Percentiles rank a stretch among this genome's conserved stretches.
Evolutionary conservation across 2,113 vertebrate genomes (phyloP).

Genomic region (Pseudonaja textilis): DNA sequence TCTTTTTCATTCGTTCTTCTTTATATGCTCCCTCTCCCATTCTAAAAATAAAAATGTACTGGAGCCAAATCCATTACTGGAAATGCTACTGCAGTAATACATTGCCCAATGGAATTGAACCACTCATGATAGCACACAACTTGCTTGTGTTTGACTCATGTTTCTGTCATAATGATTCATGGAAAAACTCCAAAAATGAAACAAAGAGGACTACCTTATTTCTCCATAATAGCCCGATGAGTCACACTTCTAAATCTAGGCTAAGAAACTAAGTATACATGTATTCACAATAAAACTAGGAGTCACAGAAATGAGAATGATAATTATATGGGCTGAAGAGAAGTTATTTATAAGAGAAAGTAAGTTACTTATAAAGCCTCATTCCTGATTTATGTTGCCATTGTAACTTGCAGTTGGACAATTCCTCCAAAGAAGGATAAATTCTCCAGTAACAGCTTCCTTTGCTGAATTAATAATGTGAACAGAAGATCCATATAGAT

Average conservation of each 20-base stretch:
- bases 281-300: neutral
- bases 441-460: neutral
- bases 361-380: neutral
- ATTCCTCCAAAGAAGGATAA: neutral
- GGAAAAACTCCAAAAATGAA: constrained; percentile 2
- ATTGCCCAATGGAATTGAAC: neutral
- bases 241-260: neutral
- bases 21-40: neutral
- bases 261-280: neutral
- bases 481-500: neutral
- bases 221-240: neutral
- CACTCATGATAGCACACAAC: neutral
- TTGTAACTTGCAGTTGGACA: neutral
- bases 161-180: neutral
- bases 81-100: neutral
- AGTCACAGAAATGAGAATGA: neutral
- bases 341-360: neutral
- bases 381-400: neutral
- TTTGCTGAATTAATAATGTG: neutral
- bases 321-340: neutral
- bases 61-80: constrained; percentile 8
- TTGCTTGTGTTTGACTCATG: neutral
- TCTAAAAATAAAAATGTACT: neutral
- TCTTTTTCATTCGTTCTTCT: constrained; percentile 19
- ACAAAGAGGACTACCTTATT: neutral